phyloP scores from a whole-genome alignment of 2,888 invertebrate species.

The Nebria salina region DNA sequence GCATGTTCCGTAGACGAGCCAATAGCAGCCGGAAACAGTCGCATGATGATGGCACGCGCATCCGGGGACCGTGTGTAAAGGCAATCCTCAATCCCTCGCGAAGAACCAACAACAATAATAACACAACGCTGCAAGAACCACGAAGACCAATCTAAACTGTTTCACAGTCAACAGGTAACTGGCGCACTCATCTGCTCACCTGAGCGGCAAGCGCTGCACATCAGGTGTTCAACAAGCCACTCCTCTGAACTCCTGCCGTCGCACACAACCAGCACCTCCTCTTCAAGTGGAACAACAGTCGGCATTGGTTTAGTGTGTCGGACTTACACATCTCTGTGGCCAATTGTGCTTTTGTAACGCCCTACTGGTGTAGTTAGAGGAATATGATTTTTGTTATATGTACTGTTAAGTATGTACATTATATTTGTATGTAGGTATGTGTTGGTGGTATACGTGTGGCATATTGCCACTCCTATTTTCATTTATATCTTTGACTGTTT shows the following conservation, averaged over 20 bases:
- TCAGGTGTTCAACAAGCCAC: not conserved
- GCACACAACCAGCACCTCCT: not conserved
- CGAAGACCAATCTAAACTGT: not conserved
- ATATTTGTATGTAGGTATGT: not conserved
- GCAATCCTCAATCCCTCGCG: not conserved
- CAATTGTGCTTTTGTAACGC: not conserved
- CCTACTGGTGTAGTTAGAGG: not conserved
- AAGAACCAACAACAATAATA: not conserved
- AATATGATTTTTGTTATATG: not conserved
- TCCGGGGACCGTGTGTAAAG: not conserved
- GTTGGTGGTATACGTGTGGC: not conserved
- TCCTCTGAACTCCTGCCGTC: not conserved
- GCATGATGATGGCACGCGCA: not conserved
- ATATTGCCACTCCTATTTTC: not conserved
- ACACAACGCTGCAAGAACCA: not conserved
- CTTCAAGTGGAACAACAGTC: not conserved
- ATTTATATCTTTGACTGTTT: not conserved
- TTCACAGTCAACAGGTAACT: conserved; percentile 9
- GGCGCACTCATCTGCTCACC: conserved; percentile 7
- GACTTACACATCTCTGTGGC: not conserved
- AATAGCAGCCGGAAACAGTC: not conserved
- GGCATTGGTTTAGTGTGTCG: not conserved
- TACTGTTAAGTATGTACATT: not conserved
- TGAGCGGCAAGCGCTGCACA: not conserved
- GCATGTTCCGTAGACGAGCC: not conserved